These are phyloP conservation scores for Pantherophis vulpinus DNA, from an alignment of 2,797 vertebrate species.

Conservation along the genomic window DNA sequence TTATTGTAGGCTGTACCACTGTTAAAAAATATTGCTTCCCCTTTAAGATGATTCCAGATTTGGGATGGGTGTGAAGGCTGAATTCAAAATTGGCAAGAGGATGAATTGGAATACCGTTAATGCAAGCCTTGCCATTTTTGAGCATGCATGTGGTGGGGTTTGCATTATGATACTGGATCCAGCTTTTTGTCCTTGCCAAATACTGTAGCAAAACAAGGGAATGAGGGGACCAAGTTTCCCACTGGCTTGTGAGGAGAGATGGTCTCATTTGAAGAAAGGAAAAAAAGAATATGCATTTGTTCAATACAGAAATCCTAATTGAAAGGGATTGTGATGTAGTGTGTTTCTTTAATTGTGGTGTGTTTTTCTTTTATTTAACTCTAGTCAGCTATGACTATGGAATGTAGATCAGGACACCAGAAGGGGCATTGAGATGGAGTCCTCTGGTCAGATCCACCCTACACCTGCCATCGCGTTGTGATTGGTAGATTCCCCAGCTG, in stretches of 20 bases:
- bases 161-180: neutral
- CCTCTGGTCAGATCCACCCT: neutral
- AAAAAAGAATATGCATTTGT: neutral
- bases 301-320: neutral
- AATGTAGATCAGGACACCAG: neutral
- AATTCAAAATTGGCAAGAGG: neutral
- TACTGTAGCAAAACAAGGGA: neutral
- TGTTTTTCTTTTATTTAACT: neutral
- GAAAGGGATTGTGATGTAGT: neutral
- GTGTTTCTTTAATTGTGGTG: neutral
- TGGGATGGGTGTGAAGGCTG: neutral
- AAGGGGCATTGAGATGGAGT: neutral
- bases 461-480: neutral
- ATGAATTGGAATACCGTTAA: neutral
- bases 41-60: neutral
- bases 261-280: neutral
- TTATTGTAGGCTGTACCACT: neutral
- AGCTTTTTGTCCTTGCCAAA: neutral
- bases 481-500: neutral
- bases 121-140: neutral
- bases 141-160: neutral
- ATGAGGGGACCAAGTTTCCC: neutral
- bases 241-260: neutral
- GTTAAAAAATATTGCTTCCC: neutral
- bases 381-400: neutral